phyloP scores from a whole-genome alignment of 2,797 vertebrate genomes.

The Todus mexicanus region DNA sequence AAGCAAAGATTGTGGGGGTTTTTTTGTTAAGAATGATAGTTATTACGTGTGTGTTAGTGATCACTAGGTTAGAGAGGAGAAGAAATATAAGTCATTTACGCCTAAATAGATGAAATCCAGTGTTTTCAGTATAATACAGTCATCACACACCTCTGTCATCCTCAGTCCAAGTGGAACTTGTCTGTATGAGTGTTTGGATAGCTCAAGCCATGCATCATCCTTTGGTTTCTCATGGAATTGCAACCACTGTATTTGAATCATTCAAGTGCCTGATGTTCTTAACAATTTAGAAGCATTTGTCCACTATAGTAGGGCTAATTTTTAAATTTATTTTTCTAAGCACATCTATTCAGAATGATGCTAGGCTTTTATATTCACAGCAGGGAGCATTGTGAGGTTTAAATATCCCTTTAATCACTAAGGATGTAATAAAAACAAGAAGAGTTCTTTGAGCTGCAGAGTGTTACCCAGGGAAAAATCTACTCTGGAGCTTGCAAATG shows the following conservation, averaged over 20 bases:
- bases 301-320: slow-evolving; percentile 2
- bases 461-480: slow-evolving; percentile 68
- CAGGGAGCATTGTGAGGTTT: slow-evolving; percentile 54
- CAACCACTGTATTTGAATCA: background rate
- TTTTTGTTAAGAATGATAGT: background rate
- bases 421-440: slow-evolving; percentile 70
- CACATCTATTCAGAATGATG: slow-evolving; percentile 45
- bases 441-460: slow-evolving; percentile 65
- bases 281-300: slow-evolving; percentile 50
- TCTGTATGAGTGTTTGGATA: background rate
- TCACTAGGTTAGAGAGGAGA: background rate
- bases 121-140: background rate
- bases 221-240: background rate
- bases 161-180: background rate
- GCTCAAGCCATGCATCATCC: background rate
- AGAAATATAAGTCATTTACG: background rate
- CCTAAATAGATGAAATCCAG: background rate
- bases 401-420: slow-evolving; percentile 70
- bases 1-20: background rate
- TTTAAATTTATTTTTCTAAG: slow-evolving; percentile 66
- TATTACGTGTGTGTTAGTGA: background rate
- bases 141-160: background rate
- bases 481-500: slow-evolving; percentile 66
- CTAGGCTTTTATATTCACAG: slow-evolving; percentile 67
- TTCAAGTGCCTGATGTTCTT: slow-evolving; percentile 7